phyloP scores from a whole-genome alignment of 2,888 invertebrate genomes.

The Endotricha flammealis region DNA sequence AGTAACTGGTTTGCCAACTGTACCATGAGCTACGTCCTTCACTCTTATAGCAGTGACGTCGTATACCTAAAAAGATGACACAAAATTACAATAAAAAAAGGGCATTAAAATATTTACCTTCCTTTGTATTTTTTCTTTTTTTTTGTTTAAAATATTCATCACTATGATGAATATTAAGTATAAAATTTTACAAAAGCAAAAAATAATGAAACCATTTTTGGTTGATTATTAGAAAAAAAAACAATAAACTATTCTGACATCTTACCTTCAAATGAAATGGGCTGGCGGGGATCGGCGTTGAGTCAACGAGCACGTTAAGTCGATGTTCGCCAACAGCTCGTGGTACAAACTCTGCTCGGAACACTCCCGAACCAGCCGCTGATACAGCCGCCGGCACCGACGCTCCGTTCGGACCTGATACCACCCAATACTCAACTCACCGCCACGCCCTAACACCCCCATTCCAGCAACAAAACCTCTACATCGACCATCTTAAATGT shows the following conservation, averaged over 20 bases:
- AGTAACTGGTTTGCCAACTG: constrained; percentile 93
- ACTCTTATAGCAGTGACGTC: constrained; percentile 96
- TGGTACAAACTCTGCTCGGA: constrained; percentile 95
- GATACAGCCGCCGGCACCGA: constrained; percentile 93
- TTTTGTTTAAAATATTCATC: no score
- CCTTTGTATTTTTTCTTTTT: no score
- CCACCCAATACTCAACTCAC: constrained; percentile 57
- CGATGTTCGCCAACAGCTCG: constrained; percentile 94
- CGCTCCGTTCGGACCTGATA: constrained; percentile 93
- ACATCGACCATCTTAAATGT: constrained; percentile 11
- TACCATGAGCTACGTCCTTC: constrained; percentile 91
- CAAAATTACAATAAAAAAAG: background rate
- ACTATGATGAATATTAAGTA: no score
- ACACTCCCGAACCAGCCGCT: constrained; percentile 88
- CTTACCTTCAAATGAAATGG: constrained; percentile 93
- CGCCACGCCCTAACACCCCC: constrained; percentile 58
- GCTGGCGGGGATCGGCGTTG: constrained; percentile 90
- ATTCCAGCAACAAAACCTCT: constrained; percentile 16
- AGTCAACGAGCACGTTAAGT: constrained; percentile 90
- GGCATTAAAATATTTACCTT: background rate
- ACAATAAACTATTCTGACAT: no score
- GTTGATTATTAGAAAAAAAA: no score
- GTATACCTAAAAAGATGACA: constrained; percentile 82
- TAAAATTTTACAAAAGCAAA: no score
- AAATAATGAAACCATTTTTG: no score